A percentile compares a stretch with the other conserved stretches of the same genome.
Evolutionary conservation across 2,888 invertebrate genomes (phyloP).

Genomic region (Xylota segnis): DNA sequence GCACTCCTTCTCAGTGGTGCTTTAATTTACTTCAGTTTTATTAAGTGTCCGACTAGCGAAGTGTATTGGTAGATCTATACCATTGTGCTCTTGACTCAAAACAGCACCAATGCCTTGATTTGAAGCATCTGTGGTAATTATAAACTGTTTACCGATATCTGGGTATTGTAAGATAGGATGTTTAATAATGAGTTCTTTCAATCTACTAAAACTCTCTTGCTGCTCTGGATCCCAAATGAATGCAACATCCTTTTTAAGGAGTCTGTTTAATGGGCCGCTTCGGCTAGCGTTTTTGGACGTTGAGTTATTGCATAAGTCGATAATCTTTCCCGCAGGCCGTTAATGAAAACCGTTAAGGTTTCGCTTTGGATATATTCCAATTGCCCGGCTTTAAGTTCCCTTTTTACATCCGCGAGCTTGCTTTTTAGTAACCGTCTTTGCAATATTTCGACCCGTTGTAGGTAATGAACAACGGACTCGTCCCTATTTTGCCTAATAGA

Average conservation of each 20-base stretch:
- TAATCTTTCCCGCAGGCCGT: neutral
- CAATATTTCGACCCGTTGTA: too few species aligned
- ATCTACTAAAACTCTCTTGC: neutral
- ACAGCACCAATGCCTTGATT: conserved; percentile 78
- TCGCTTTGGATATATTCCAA: conserved; percentile 26
- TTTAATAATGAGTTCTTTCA: conserved; percentile 14
- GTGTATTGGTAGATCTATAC: conserved; percentile 73
- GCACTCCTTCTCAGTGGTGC: conserved; percentile 23
- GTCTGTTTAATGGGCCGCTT: conserved; percentile 8
- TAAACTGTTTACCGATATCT: conserved; percentile 20
- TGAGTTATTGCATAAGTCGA: neutral
- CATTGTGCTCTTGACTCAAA: conserved; percentile 77
- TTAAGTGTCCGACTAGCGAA: conserved; percentile 18
- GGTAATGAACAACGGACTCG: neutral
- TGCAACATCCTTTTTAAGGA: neutral
- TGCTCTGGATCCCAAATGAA: conserved; percentile 17
- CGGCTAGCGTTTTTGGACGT: conserved; percentile 17
- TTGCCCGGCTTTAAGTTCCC: conserved; percentile 4
- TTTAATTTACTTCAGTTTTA: conserved; percentile 9
- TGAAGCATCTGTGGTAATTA: conserved; percentile 79
- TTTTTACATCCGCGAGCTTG: too few species aligned
- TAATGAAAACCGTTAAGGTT: conserved; percentile 28
- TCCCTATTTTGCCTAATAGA: conserved; percentile 20
- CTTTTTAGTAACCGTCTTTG: too few species aligned
- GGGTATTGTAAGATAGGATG: conserved; percentile 49